Evolutionary conservation across 2,797 vertebrate species (phyloP).

Genomic region (Meriones psammophilus): DNA sequence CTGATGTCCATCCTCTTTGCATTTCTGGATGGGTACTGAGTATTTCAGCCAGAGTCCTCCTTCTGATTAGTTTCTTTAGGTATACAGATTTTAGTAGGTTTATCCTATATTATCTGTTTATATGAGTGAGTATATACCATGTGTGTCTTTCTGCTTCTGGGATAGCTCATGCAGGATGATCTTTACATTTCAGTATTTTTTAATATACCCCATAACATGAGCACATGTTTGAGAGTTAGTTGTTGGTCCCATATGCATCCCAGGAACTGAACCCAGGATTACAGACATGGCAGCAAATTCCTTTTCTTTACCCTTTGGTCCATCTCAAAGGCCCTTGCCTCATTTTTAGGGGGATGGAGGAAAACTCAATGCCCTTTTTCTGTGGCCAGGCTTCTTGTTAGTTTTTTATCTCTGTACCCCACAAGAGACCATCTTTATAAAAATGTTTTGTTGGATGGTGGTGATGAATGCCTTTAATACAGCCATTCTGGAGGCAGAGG

Average conservation of each 20-base stretch:
- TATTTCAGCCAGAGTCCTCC: too few relatives aligned
- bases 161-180: too few relatives aligned
- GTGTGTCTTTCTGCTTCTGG: too few relatives aligned
- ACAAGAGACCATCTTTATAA: conserved; percentile 9
- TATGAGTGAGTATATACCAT: too few relatives aligned
- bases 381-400: neutral
- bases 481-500: neutral
- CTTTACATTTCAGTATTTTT: neutral
- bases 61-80: too few relatives aligned
- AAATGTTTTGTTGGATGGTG: too few relatives aligned
- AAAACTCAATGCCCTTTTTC: neutral
- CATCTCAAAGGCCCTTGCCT: neutral
- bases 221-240: neutral
- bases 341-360: neutral
- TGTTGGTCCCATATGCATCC: neutral
- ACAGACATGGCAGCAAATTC: neutral
- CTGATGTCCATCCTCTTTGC: too few relatives aligned
- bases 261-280: neutral
- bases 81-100: too few relatives aligned
- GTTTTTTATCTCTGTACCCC: neutral
- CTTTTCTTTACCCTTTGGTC: neutral
- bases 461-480: neutral
- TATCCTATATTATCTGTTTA: too few relatives aligned
- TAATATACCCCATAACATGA: neutral
- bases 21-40: too few relatives aligned